Evolutionary conservation across 2,797 vertebrate species (phyloP).

Genomic region (Sylvia borin): DNA sequence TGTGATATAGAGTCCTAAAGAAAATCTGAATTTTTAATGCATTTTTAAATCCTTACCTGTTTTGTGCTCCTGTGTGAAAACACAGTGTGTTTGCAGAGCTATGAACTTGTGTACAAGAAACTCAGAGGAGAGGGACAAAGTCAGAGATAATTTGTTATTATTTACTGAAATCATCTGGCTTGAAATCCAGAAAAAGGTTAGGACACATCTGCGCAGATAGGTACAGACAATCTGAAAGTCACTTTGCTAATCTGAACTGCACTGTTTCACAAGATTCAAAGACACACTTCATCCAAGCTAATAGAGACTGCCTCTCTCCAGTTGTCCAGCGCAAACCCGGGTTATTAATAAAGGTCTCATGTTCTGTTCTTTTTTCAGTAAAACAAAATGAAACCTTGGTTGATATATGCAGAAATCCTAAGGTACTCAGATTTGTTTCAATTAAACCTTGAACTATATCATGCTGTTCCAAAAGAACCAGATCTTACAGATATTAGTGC

Average conservation of each 20-base stretch:
- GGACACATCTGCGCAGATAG: accelerated
- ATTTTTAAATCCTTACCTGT: neutral
- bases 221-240: neutral
- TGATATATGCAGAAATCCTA: neutral
- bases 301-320: neutral
- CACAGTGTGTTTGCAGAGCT: neutral
- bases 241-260: neutral
- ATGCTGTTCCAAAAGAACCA: neutral
- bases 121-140: neutral
- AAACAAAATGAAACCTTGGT: neutral
- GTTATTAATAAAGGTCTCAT: neutral
- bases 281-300: accelerated
- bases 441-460: neutral
- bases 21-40: neutral
- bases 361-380: neutral
- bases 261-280: neutral
- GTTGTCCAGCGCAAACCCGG: neutral
- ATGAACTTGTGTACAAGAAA: neutral
- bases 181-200: neutral
- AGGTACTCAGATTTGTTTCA: neutral
- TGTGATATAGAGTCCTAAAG: neutral
- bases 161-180: neutral
- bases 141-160: neutral
- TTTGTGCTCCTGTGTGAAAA: neutral
- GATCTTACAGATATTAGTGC: neutral